Base-by-base conservation (phyloP, 2,888 invertebrate species). In the Hypomecis atomaria region DNA sequence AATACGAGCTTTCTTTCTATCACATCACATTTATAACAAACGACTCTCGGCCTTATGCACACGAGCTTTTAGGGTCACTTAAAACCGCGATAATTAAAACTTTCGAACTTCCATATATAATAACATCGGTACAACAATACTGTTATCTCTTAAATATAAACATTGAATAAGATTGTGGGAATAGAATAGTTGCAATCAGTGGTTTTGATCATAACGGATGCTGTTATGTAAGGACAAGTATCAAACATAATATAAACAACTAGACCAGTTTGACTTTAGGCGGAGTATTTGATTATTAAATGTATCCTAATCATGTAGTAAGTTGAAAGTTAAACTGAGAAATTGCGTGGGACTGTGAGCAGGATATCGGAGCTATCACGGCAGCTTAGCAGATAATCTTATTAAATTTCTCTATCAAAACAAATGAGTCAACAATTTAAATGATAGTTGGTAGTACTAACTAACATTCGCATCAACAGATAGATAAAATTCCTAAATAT, bases 41-140 rank as follows among this genome's bases (percentile, higher is more conserved):
- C 66, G 10, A 70, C 50, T 56, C 45, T 68, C 50, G 64, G 75
- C 75, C 73, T 61, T 75, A 71, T 54, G 40, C 6, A 3, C 9
- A 52, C 38, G n/a, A 8, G 6, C 33, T 42, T 68, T 69, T 70
- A 59, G 65, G 65, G 49, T 47, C 69, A 74, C 73, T 74, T 75
- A 68, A 76, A 77, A 83, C 83, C 74, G 82, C 73, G 69, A 61
- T 86, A 86, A 89, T 89, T 88, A 88, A 86, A 88, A 88, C 87
- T 87, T 89, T 86, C 86, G 71, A 83, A 75, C 70, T 65, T 58
- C 63, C 57, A 75, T 79, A 23, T 3, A 72, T 77, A 78, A 78
- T 83, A 82, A 81, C 81, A 79, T 77, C 77, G 77, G 76, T 71
- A 57, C 66, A 59, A 70, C 74, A 73, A 73, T 72, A 40, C 40